phyloP scores from a whole-genome alignment of 2,113 vertebrate species.

The Chaetodon auriga region DNA sequence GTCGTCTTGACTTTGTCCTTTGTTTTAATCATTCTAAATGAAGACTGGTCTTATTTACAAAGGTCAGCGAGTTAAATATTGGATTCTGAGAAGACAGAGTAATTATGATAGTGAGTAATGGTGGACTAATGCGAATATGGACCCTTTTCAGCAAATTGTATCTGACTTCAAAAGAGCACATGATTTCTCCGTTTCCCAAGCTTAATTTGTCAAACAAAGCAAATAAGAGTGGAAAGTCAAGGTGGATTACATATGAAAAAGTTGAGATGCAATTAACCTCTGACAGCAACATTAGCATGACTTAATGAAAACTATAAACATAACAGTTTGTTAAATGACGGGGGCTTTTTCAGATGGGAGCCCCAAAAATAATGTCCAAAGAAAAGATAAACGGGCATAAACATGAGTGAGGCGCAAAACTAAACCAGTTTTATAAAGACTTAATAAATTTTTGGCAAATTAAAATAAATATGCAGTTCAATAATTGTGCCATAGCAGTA shows the following conservation, averaged over 20 bases:
- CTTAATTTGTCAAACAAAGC: slow-evolving; percentile 53
- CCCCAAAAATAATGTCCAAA: background rate
- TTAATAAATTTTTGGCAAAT: background rate
- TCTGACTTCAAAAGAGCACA: slow-evolving; percentile 49
- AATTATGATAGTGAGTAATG: slow-evolving; percentile 68
- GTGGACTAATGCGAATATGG: slow-evolving; percentile 52
- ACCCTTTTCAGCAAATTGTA: slow-evolving; percentile 50
- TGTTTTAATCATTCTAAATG: slow-evolving; percentile 56
- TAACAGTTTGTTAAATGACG: slow-evolving; percentile 16
- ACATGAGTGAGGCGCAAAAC: background rate
- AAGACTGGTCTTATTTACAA: slow-evolving; percentile 42
- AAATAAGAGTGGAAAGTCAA: slow-evolving; percentile 58
- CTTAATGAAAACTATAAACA: slow-evolving; percentile 40
- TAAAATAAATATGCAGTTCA: background rate
- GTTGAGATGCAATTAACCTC: slow-evolving; percentile 76
- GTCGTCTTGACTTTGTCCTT: slow-evolving; percentile 35
- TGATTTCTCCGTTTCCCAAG: slow-evolving; percentile 34
- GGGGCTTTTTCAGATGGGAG: slow-evolving; percentile 8
- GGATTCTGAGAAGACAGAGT: slow-evolving; percentile 52
- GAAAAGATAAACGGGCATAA: background rate
- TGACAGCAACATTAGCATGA: slow-evolving; percentile 30
- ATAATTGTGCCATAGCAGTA: slow-evolving; percentile 18
- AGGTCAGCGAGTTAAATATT: slow-evolving; percentile 62
- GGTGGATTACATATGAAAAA: slow-evolving; percentile 62
- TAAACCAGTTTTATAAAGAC: background rate